A percentile compares a stretch with the other conserved stretches of the same genome.
These are phyloP conservation scores for Resseliella maxima DNA, from an alignment of 2,888 invertebrate genomes.

Conservation along the genomic window DNA sequence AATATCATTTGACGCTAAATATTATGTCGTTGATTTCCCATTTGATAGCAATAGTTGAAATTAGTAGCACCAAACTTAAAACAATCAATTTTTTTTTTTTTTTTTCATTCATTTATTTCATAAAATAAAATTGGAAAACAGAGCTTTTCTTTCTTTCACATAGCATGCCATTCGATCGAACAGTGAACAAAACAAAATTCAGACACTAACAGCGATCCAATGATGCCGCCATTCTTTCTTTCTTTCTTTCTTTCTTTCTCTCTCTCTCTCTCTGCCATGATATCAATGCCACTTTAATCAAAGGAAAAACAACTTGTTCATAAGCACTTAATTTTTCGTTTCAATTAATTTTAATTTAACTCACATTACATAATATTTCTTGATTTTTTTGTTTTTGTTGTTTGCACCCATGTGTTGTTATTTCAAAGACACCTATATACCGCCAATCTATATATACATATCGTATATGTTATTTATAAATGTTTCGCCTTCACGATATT, in stretches of 20 bases:
- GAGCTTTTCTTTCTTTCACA: neutral
- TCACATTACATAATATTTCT: neutral
- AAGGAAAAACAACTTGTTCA: constrained; percentile 17
- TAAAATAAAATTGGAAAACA: neutral
- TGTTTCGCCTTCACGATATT: neutral
- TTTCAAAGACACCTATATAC: neutral
- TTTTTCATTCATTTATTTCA: neutral
- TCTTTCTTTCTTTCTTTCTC: neutral
- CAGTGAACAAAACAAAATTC: neutral
- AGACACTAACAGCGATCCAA: neutral
- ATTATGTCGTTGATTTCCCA: constrained; percentile 1
- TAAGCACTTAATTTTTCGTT: constrained; percentile 50
- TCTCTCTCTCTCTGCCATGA: too few species aligned
- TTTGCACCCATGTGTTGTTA: neutral
- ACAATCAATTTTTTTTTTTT: neutral
- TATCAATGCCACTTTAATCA: neutral
- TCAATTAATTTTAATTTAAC: constrained; percentile 33
- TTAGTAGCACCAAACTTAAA: neutral
- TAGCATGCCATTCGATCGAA: neutral
- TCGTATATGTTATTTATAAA: constrained; percentile 22
- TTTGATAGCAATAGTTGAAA: neutral
- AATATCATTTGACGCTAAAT: neutral
- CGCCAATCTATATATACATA: neutral
- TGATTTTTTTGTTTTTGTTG: neutral
- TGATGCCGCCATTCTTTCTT: neutral